phyloP scores from a whole-genome alignment of 2,888 invertebrate genomes.

The Meganola albula region DNA sequence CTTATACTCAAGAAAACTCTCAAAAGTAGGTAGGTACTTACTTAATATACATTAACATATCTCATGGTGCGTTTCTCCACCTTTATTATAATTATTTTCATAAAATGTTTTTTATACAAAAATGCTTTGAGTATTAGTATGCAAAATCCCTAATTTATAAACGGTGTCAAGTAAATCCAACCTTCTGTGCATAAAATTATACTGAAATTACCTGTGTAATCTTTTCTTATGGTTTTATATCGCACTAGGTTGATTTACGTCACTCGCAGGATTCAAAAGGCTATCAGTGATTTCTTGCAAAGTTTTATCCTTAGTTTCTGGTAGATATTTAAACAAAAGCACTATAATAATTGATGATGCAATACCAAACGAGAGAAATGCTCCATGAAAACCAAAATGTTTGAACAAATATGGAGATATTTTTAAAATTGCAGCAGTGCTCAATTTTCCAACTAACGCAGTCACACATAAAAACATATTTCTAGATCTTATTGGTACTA shows the following conservation, averaged over 20 bases:
- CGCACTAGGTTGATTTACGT: background rate
- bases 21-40: too few species aligned
- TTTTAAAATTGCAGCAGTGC: constrained; percentile 22
- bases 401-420: constrained; percentile 31
- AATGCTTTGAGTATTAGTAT: background rate
- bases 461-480: constrained; percentile 24
- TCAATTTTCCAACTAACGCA: constrained; percentile 11
- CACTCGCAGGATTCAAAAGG: too few species aligned
- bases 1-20: too few species aligned
- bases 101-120: background rate
- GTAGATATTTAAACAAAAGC: constrained; percentile 34
- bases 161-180: background rate
- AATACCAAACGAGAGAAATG: constrained; percentile 32
- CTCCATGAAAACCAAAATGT: constrained; percentile 28
- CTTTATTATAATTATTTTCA: background rate
- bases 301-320: constrained; percentile 46
- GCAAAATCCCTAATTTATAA: background rate
- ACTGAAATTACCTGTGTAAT: too few species aligned
- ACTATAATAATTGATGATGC: constrained; percentile 14
- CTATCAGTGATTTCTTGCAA: constrained; percentile 36
- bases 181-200: too few species aligned
- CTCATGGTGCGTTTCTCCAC: too few species aligned
- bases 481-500: constrained; percentile 32
- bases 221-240: constrained; percentile 2
- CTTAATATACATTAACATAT: too few species aligned